These are phyloP conservation scores for Synodontis membranacea DNA, from an alignment of 2,113 vertebrate genomes.

Conservation along the genomic window DNA sequence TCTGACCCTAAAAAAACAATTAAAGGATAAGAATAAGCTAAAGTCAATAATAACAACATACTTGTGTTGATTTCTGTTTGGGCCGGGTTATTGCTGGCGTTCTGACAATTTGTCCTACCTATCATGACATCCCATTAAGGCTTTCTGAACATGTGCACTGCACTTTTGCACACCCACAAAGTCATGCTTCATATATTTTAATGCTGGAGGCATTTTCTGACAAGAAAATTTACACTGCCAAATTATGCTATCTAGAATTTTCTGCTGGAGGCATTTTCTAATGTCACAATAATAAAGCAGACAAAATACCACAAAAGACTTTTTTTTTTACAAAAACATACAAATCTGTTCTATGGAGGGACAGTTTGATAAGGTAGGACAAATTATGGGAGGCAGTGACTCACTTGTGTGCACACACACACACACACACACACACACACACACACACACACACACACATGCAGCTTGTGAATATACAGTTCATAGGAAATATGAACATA, in stretches of 20 bases:
- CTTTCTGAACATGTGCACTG: not conserved
- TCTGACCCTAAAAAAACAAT: not conserved
- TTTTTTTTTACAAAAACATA: not conserved
- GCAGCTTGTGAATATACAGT: not conserved
- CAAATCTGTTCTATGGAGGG: not conserved
- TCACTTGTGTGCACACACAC: not conserved
- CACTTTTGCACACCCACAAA: not conserved
- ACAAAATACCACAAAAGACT: not conserved
- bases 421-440: not conserved
- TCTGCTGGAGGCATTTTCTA: not conserved
- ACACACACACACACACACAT: not conserved
- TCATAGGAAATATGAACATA: not conserved
- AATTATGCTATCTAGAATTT: not conserved
- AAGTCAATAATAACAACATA: not conserved
- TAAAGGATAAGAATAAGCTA: not conserved
- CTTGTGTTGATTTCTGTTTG: not conserved
- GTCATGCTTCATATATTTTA: not conserved
- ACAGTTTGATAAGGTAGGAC: not conserved
- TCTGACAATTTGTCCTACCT: not conserved
- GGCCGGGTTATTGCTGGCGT: not conserved
- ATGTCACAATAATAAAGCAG: not conserved
- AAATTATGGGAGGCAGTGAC: not conserved
- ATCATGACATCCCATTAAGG: not conserved
- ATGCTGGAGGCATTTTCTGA: slow-evolving; percentile 1
- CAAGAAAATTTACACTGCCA: not conserved